These are phyloP conservation scores for Macrotrachela quadricornifera DNA, from an alignment of 1,140 invertebrate species.

Conservation along the genomic window DNA sequence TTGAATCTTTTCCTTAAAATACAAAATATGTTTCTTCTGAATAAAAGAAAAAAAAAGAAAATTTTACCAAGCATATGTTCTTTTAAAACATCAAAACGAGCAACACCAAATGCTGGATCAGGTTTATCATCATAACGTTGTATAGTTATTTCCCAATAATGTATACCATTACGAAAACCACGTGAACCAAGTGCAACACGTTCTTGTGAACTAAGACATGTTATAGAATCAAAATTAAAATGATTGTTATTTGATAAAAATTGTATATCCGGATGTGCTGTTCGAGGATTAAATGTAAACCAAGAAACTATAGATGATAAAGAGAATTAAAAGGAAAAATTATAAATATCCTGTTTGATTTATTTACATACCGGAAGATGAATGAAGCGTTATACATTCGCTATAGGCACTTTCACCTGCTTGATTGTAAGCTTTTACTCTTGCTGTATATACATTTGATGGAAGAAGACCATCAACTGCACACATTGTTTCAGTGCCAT, in stretches of 20 bases:
- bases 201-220: slow-evolving; percentile 76
- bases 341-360: not conserved
- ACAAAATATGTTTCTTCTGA: too few relatives aligned
- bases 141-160: slow-evolving; percentile 85
- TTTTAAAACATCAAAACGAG: slow-evolving; percentile 63
- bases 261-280: slow-evolving; percentile 47
- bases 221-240: slow-evolving; percentile 30
- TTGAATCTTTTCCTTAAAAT: slow-evolving; percentile 53
- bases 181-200: slow-evolving; percentile 68
- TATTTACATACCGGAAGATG: slow-evolving; percentile 60
- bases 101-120: slow-evolving; percentile 84
- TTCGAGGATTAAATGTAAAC: slow-evolving; percentile 65
- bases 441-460: slow-evolving; percentile 87
- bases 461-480: slow-evolving; percentile 90
- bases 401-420: slow-evolving; percentile 84
- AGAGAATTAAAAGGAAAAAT: not conserved
- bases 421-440: slow-evolving; percentile 86
- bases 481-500: slow-evolving; percentile 82
- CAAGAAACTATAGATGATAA: slow-evolving; percentile 57
- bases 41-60: too few relatives aligned
- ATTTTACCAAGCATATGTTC: slow-evolving; percentile 71
- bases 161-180: slow-evolving; percentile 75
- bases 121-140: slow-evolving; percentile 81
- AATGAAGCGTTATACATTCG: slow-evolving; percentile 78
- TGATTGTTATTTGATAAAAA: slow-evolving; percentile 53